A percentile compares a stretch with the other conserved stretches of the same genome.
Evolutionary conservation across 2,888 invertebrate species (phyloP).

Genomic region (Drosophila aldrichi): DNA sequence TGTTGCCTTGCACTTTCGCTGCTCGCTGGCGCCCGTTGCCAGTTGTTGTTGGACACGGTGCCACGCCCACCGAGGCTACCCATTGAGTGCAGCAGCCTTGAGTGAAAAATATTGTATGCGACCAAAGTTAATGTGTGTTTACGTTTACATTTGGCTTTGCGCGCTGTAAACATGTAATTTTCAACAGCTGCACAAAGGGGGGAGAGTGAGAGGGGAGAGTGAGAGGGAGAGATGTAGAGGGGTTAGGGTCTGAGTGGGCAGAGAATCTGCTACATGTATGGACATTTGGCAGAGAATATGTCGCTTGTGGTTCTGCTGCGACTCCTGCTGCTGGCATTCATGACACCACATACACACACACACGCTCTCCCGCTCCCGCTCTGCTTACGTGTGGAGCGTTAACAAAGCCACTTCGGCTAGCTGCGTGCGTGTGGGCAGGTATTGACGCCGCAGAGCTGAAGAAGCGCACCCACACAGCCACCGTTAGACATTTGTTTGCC

Average conservation of each 20-base stretch:
- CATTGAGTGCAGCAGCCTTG: conserved; percentile 61
- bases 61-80: conserved; percentile 8
- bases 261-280: conserved; percentile 1
- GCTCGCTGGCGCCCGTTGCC: not conserved
- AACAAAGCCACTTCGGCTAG: conserved; percentile 57
- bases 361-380: not conserved
- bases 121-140: conserved; percentile 79
- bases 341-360: conserved; percentile 49
- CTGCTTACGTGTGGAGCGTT: conserved; percentile 43
- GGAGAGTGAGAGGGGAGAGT: not conserved
- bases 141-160: conserved; percentile 77
- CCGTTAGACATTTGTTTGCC: conserved; percentile 73
- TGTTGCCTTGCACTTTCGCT: conserved; percentile 24
- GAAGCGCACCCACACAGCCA: conserved; percentile 39
- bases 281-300: conserved; percentile 19
- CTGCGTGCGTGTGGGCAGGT: not conserved
- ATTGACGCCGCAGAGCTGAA: conserved; percentile 6
- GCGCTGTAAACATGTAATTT: conserved; percentile 79
- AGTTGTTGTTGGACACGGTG: conserved; percentile 11
- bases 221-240: not conserved
- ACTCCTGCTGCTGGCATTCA: conserved; percentile 28
- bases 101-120: conserved; percentile 78
- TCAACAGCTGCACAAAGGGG: conserved; percentile 41
- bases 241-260: conserved; percentile 2
- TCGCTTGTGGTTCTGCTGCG: conserved; percentile 29